phyloP scores from a whole-genome alignment of 2,797 vertebrate genomes.

The Pelobates cultripes region DNA sequence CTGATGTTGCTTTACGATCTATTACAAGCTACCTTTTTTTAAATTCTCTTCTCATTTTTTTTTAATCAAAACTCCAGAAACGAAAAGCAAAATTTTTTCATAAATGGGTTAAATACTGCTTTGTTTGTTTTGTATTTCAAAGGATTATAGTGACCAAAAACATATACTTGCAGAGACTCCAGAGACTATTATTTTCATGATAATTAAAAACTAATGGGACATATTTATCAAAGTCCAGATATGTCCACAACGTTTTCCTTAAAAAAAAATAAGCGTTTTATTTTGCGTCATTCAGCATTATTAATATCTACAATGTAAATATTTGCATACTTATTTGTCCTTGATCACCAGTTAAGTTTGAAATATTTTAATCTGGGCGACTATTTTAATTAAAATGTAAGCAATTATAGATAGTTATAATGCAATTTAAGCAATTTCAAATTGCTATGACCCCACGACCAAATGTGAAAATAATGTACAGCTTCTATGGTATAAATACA shows the following conservation, averaged over 20 bases:
- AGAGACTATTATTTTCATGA: conserved; percentile 14
- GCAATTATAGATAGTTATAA: conserved; percentile 34
- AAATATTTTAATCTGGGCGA: conserved; percentile 18
- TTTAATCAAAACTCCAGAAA: neutral
- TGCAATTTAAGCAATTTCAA: conserved; percentile 27
- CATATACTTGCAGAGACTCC: conserved; percentile 8
- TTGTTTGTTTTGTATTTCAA: neutral
- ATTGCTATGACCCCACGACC: conserved; percentile 31
- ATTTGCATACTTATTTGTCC: conserved; percentile 13
- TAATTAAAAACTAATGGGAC: conserved; percentile 32
- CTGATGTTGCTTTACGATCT: too few species aligned
- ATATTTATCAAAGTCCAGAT: conserved; percentile 37
- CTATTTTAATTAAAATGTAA: conserved; percentile 17
- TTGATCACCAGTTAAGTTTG: neutral
- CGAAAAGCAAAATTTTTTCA: neutral
- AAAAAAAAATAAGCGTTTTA: conserved; percentile 19
- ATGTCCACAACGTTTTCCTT: conserved; percentile 12
- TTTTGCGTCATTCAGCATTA: neutral
- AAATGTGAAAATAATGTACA: conserved; percentile 26
- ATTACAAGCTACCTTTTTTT: neutral
- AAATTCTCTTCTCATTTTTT: neutral
- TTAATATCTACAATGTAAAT: conserved; percentile 35
- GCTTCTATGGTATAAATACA: conserved; percentile 6
- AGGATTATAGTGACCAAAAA: neutral
- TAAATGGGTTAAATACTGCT: conserved; percentile 2